These are phyloP conservation scores for Merops nubicus DNA, from an alignment of 2,113 vertebrate genomes.

Conservation along the genomic window DNA sequence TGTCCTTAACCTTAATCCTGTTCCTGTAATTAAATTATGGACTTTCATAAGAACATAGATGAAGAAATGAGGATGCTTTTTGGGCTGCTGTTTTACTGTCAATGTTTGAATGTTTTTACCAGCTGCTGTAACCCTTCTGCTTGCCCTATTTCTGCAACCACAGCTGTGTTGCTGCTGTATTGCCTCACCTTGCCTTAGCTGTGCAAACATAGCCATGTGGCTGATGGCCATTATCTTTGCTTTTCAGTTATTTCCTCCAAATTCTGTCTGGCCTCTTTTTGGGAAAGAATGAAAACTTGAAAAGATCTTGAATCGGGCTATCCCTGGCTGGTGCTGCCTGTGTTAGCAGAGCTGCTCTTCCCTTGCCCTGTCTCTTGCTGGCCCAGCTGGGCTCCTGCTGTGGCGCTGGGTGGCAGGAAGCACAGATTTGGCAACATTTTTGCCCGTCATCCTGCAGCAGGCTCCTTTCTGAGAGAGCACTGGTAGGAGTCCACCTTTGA, in stretches of 20 bases:
- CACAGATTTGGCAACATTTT: background rate
- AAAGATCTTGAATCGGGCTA: background rate
- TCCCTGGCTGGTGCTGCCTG: background rate
- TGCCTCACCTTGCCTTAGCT: background rate
- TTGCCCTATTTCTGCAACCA: background rate
- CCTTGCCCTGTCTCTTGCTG: background rate
- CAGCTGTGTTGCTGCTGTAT: background rate
- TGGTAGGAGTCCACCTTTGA: background rate
- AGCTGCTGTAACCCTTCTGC: background rate
- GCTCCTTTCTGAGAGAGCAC: background rate
- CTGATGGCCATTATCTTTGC: background rate
- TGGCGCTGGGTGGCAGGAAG: background rate
- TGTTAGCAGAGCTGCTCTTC: background rate
- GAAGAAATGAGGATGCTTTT: background rate
- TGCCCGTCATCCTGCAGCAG: accelerated
- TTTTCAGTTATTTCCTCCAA: background rate
- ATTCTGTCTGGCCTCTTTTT: background rate
- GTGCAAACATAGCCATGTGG: background rate
- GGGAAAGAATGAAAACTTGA: background rate
- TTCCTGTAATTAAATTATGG: background rate
- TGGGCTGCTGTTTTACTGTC: background rate
- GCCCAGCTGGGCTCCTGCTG: background rate
- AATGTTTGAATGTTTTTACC: background rate
- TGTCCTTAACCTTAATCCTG: background rate
- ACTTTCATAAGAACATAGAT: background rate